These are phyloP conservation scores for Nautilus pompilius DNA, from an alignment of 1,140 invertebrate species.

Conservation along the genomic window DNA sequence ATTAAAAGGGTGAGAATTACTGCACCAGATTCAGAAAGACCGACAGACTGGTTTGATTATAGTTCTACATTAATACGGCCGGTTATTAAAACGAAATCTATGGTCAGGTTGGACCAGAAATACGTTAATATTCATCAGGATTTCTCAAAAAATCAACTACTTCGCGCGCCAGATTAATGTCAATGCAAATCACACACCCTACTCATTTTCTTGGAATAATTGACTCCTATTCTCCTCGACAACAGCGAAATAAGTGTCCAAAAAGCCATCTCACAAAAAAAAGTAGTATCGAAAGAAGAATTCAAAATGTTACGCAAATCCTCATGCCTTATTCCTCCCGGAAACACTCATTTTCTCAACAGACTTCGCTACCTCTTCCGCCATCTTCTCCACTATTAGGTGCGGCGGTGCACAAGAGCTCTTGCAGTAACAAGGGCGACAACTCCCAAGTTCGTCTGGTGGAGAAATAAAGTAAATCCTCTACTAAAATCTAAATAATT, in stretches of 20 bases:
- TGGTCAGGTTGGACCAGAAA: neutral
- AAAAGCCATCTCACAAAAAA: neutral
- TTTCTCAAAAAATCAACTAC: neutral
- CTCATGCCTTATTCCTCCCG: neutral
- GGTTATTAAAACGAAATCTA: neutral
- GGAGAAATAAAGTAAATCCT: too few species aligned
- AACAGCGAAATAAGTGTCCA: neutral
- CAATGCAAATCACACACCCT: neutral
- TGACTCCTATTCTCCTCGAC: neutral
- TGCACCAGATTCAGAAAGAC: too few species aligned
- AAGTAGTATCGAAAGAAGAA: neutral
- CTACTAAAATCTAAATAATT: too few species aligned
- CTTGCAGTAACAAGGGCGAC: too few species aligned
- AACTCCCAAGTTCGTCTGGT: too few species aligned
- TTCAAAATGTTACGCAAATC: neutral
- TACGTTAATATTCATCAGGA: neutral
- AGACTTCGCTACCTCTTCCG: too few species aligned
- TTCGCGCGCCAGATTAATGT: neutral
- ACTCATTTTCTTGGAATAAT: neutral
- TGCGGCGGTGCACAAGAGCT: too few species aligned
- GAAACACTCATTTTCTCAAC: too few species aligned
- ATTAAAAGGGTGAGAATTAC: too few species aligned
- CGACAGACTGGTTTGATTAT: neutral
- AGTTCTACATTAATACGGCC: neutral
- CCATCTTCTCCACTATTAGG: too few species aligned